These are phyloP conservation scores for Physeter macrocephalus DNA, from an alignment of 2,113 vertebrate genomes.

Conservation along the genomic window DNA sequence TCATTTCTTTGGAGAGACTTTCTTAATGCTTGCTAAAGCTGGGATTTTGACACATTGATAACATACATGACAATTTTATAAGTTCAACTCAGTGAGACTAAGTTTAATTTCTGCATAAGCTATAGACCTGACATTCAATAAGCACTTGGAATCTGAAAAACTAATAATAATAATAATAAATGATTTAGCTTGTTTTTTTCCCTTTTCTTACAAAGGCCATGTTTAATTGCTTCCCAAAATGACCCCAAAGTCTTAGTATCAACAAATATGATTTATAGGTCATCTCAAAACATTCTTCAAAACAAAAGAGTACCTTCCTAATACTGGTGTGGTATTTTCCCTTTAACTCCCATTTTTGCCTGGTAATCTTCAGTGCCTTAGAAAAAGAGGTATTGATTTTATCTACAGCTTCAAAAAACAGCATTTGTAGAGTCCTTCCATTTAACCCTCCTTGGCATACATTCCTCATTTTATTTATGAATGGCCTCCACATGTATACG, in stretches of 20 bases:
- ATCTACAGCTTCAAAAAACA: background rate
- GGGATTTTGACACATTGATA: background rate
- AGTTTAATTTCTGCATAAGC: background rate
- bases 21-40: background rate
- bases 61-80: background rate
- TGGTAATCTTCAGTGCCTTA: background rate
- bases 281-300: background rate
- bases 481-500: background rate
- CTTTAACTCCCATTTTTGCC: background rate
- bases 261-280: background rate
- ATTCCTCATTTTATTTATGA: background rate
- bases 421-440: background rate
- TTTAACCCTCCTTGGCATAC: background rate
- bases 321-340: background rate
- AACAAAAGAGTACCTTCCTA: background rate
- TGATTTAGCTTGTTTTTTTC: background rate
- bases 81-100: background rate
- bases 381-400: background rate
- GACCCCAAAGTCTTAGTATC: background rate
- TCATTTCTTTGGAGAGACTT: background rate
- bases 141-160: background rate
- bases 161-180: background rate
- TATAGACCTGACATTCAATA: background rate
- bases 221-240: slow-evolving; percentile 33
- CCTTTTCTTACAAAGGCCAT: background rate